phyloP scores from a whole-genome alignment of 2,113 vertebrate genomes.

The Emberiza fucata region DNA sequence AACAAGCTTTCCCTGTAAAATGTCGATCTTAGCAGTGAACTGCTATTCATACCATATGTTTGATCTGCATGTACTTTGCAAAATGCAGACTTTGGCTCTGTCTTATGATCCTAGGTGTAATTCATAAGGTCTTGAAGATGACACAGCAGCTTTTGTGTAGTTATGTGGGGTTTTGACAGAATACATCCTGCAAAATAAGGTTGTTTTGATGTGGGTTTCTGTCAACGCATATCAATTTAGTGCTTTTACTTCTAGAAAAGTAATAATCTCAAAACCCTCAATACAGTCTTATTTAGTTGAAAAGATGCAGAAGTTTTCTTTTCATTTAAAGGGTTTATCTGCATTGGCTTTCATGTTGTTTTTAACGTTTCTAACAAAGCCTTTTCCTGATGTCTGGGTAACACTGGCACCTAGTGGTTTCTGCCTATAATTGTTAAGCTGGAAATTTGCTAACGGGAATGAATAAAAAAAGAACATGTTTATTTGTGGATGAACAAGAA shows the following conservation, averaged over 20 bases:
- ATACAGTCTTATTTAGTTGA: not conserved
- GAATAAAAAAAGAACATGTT: not conserved
- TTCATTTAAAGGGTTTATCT: not conserved
- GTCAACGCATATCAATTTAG: not conserved
- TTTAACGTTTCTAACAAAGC: not conserved
- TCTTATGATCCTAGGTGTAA: not conserved
- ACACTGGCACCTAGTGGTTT: constrained; percentile 71
- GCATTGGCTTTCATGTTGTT: not conserved
- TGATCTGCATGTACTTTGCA: not conserved
- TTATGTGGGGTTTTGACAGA: not conserved
- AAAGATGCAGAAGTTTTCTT: not conserved
- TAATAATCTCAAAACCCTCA: not conserved
- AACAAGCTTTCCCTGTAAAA: not conserved
- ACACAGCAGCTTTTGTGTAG: not conserved
- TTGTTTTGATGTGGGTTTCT: not conserved
- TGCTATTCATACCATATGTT: not conserved
- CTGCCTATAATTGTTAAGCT: not conserved
- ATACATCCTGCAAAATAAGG: not conserved
- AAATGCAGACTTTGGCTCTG: not conserved
- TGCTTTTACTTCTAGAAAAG: not conserved
- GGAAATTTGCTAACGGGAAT: not conserved
- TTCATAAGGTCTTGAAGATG: not conserved
- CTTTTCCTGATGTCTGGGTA: constrained; percentile 21
- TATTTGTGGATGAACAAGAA: not conserved
- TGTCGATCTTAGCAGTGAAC: not conserved